A percentile compares a stretch with the other conserved stretches of the same genome.
phyloP scores from a whole-genome alignment of 2,113 vertebrate genomes.

The Cyanoramphus novaezelandiae region DNA sequence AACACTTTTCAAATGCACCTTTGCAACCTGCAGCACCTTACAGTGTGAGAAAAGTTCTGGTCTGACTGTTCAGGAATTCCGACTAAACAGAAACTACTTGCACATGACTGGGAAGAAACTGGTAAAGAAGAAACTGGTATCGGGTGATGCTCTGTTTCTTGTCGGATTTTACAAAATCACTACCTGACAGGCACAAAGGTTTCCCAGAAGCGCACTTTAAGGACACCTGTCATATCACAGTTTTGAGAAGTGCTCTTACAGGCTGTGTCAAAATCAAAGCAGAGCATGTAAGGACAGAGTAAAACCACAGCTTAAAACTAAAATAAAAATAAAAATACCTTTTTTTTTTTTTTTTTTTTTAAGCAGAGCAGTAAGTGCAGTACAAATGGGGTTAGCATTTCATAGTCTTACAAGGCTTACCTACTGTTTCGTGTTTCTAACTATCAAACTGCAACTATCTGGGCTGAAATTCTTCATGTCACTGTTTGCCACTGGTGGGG shows the following conservation, averaged over 20 bases:
- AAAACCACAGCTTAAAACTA: constrained; percentile 2
- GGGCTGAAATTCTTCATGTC: background rate
- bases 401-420: background rate
- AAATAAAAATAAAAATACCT: background rate
- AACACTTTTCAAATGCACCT: background rate
- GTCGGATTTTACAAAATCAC: background rate
- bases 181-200: background rate
- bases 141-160: background rate
- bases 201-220: constrained; percentile 19
- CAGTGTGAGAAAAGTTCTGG: background rate
- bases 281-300: background rate
- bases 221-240: background rate
- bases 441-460: background rate
- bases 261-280: background rate
- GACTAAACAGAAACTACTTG: background rate
- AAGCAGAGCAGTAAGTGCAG: background rate
- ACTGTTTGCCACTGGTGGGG: background rate
- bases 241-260: background rate
- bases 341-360: background rate
- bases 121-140: background rate
- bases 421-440: background rate
- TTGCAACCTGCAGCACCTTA: background rate
- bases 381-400: background rate
- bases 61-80: constrained; percentile 45
- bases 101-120: constrained; percentile 15